phyloP scores from a whole-genome alignment of 1,140 invertebrate genomes.

The Aporrectodea caliginosa region DNA sequence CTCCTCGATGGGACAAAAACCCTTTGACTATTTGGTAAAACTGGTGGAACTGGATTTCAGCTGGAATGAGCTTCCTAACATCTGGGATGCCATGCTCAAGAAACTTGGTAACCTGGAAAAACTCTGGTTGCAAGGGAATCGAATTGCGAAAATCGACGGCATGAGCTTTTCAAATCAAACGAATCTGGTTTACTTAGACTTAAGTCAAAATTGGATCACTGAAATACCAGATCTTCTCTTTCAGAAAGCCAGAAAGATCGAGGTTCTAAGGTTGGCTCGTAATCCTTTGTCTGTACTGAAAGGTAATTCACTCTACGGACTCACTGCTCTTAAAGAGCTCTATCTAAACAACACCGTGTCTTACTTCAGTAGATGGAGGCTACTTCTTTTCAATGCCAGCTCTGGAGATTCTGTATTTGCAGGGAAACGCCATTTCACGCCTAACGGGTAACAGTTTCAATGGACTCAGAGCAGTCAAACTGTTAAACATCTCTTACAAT shows the following conservation, averaged over 20 bases:
- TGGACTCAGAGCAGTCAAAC: background rate
- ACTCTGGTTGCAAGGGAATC: background rate
- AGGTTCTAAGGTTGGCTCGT: background rate
- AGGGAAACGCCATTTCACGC: background rate
- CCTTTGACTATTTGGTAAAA: background rate
- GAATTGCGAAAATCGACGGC: background rate
- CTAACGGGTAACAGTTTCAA: background rate
- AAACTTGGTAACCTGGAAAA: background rate
- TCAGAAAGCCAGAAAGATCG: background rate
- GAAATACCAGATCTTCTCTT: background rate
- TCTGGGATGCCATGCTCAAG: background rate
- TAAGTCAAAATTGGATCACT: background rate
- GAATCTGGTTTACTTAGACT: background rate
- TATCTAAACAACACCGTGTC: background rate
- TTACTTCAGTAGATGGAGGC: background rate
- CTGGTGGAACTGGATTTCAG: background rate
- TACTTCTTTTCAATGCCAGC: background rate
- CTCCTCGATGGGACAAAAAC: background rate
- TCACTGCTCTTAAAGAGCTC: background rate
- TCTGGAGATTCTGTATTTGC: background rate
- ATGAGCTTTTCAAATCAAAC: background rate
- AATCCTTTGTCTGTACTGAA: background rate
- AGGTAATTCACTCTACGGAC: background rate
- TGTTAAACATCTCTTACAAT: background rate
- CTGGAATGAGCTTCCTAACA: background rate